phyloP scores from a whole-genome alignment of 30 jellyfish, hydroid and myxozoan species.

The Chironex yamaguchii region DNA sequence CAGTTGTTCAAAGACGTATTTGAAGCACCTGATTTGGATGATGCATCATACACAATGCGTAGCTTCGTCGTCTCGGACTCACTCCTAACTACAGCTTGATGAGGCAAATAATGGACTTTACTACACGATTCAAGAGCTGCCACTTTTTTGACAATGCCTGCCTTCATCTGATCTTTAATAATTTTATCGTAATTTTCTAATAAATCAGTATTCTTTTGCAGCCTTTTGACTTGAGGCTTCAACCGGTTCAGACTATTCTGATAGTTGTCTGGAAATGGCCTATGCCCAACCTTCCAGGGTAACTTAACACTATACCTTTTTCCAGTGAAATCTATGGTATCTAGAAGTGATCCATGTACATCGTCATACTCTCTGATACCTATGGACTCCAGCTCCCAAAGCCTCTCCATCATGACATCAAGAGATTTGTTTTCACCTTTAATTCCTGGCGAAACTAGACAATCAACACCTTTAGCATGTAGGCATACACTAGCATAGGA shows the following conservation, averaged over 20 bases:
- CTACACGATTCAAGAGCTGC: neutral
- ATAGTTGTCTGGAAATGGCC: neutral
- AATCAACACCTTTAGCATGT: neutral
- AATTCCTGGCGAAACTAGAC: neutral
- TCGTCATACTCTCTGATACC: neutral
- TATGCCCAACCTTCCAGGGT: slow-evolving; percentile 41
- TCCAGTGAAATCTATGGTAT: neutral
- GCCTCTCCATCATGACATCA: neutral
- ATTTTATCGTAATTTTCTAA: neutral
- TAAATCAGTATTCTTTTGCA: slow-evolving; percentile 18
- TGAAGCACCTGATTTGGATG: slow-evolving; percentile 25
- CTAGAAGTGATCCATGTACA: slow-evolving; percentile 1
- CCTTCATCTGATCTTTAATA: slow-evolving; percentile 12
- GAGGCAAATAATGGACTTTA: slow-evolving; percentile 10
- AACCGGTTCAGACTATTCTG: neutral
- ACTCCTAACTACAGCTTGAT: slow-evolving; percentile 24
- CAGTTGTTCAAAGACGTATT: slow-evolving; percentile 36
- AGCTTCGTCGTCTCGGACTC: slow-evolving; percentile 28
- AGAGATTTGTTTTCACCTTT: neutral
- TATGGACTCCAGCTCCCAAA: slow-evolving; percentile 4
- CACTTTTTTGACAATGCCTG: slow-evolving; percentile 15
- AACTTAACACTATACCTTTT: neutral
- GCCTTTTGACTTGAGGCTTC: neutral
- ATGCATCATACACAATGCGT: slow-evolving; percentile 42
- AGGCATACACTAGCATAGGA: neutral